Evolutionary conservation across 2,888 invertebrate genomes (phyloP).

Genomic region (Lithodes maja): DNA sequence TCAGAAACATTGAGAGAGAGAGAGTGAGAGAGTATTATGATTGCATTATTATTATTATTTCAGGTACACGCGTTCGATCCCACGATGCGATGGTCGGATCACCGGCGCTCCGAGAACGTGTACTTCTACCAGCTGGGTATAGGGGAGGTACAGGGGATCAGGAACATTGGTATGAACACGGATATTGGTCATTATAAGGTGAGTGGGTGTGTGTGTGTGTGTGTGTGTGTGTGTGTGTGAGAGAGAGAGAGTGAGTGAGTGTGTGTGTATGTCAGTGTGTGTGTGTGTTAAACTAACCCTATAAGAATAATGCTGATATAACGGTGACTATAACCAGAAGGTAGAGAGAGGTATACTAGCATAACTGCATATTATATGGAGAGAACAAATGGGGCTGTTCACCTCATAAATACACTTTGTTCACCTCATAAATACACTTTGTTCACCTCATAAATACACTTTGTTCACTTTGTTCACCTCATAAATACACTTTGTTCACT

Average conservation of each 20-base stretch:
- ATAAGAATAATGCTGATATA: too few species aligned
- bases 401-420: too few species aligned
- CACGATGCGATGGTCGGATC: not conserved
- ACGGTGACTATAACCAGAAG: too few species aligned
- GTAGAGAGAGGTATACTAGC: too few species aligned
- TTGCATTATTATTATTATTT: not conserved
- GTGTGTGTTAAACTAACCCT: not conserved
- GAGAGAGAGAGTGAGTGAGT: not conserved
- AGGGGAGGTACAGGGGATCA: not conserved
- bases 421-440: too few species aligned
- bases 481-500: too few species aligned
- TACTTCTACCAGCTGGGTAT: constrained; percentile 20
- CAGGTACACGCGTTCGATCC: constrained; percentile 18
- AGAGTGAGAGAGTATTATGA: too few species aligned
- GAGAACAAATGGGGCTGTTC: too few species aligned
- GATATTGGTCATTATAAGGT: constrained; percentile 17
- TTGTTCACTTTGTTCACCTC: too few species aligned
- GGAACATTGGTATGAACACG: constrained; percentile 16
- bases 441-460: too few species aligned
- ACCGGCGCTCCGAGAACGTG: constrained; percentile 12
- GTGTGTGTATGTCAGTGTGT: not conserved
- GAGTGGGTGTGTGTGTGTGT: not conserved
- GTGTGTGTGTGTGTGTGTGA: not conserved
- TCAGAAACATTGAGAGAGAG: too few species aligned
- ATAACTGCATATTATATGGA: too few species aligned